Conservation (phyloP, 2,888 invertebrate genomes). For the Parnassius orleans region DNA sequence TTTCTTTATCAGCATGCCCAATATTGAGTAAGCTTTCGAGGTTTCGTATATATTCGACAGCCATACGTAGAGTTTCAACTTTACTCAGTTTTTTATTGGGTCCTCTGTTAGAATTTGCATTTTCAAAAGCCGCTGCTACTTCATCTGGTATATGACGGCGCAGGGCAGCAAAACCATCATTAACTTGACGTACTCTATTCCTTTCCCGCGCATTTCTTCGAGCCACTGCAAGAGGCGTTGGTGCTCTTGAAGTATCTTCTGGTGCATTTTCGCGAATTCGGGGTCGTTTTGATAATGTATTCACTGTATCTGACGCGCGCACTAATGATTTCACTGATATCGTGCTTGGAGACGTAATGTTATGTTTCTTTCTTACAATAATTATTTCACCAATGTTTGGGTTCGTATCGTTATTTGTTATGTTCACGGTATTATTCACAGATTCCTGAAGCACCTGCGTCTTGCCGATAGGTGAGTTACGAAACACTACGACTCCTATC, state of each 20-base stretch:
- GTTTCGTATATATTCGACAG: slow-evolving; percentile 93
- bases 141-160: slow-evolving; percentile 93
- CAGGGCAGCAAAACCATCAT: slow-evolving; percentile 93
- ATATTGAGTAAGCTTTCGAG: slow-evolving; percentile 88
- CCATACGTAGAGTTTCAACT: slow-evolving; percentile 94
- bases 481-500: slow-evolving; percentile 81
- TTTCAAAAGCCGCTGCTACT: slow-evolving; percentile 86
- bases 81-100: slow-evolving; percentile 90
- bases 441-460: slow-evolving; percentile 84
- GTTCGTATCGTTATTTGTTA: slow-evolving; percentile 66
- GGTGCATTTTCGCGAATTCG: slow-evolving; percentile 66
- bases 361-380: slow-evolving; percentile 77
- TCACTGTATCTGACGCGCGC: slow-evolving; percentile 56
- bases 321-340: slow-evolving; percentile 72
- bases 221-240: slow-evolving; percentile 91
- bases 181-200: slow-evolving; percentile 95
- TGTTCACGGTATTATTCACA: slow-evolving; percentile 81
- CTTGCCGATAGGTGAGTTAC: slow-evolving; percentile 80
- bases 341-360: slow-evolving; percentile 59
- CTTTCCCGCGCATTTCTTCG: slow-evolving; percentile 95
- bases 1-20: slow-evolving; percentile 81
- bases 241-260: slow-evolving; percentile 74
- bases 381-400: slow-evolving; percentile 73
- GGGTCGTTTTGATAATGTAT: slow-evolving; percentile 58
- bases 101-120: slow-evolving; percentile 83